Conservation (phyloP, 1,140 invertebrate species). For the Trachymyrmex cornetzi region DNA sequence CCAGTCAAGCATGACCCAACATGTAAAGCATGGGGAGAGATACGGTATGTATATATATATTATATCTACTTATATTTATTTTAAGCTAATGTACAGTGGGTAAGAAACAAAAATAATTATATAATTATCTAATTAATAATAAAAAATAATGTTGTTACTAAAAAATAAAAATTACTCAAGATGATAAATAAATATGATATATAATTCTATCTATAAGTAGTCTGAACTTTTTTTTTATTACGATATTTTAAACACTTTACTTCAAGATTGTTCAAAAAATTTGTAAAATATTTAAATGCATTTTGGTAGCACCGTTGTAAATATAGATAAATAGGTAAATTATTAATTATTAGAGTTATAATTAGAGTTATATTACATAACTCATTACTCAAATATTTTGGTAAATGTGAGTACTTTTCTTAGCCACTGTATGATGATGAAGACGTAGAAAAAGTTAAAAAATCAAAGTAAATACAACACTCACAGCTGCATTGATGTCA, state of each 20-base stretch:
- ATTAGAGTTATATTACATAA: no score
- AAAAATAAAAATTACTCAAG: constrained; percentile 22
- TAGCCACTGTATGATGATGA: constrained; percentile 20
- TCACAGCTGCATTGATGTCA: constrained; percentile 81
- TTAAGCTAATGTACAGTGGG: constrained; percentile 41
- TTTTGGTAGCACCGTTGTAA: background rate
- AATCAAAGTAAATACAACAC: constrained; percentile 76
- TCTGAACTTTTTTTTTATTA: constrained; percentile 37
- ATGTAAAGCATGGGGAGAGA: constrained; percentile 55
- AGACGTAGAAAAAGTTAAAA: constrained; percentile 6
- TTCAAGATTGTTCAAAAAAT: background rate
- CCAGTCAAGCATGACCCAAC: constrained; percentile 60
- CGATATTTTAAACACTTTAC: constrained; percentile 5
- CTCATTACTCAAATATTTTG: background rate
- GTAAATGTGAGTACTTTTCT: constrained; percentile 4
- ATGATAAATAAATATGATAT: constrained; percentile 15
- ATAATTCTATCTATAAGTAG: constrained; percentile 42
- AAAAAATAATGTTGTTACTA: constrained; percentile 16
- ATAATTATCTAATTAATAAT: background rate
- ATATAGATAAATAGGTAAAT: background rate
- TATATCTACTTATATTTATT: constrained; percentile 28
- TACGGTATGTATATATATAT: constrained; percentile 24
- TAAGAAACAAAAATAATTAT: constrained; percentile 28
- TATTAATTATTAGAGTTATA: no score
- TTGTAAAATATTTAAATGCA: background rate